Base-by-base conservation (phyloP, 1,140 invertebrate genomes). In the Eriosoma lanigerum region DNA sequence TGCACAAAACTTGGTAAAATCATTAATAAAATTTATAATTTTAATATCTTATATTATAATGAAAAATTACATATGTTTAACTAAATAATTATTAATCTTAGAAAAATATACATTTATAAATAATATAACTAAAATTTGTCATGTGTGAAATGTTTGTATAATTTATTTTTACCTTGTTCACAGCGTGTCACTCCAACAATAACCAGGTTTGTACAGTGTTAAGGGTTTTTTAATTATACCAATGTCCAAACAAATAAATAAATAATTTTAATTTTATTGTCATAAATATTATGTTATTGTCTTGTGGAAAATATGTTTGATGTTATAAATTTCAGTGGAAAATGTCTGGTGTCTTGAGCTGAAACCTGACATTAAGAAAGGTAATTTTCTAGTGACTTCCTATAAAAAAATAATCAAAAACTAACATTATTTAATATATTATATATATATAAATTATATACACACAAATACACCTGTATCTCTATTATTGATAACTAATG, bases 111-210 rank as follows among this genome's bases (percentile, higher is more conserved):
- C 75, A 78, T 78, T 78, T 78, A 78, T 78, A 78, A 78, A 78
- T 78, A 78, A 78, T 78, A 78, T 78, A 78, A 78, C 56, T 78
- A 58, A 60, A 78, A 58, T 60, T 78, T 78, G 52, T 78, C 54
- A 78, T 78, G 75, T 78, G 75, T 78, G 54, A 78, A 56, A 78
- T 78, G 75, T 78, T 62, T 78, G 75, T 78, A 46, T 78, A 78
- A 78, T 78, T 78, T 78, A 76, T 78, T 62, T 78, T 78, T 78
- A 78, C 75, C 75, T 78, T 78, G 56, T 78, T 78, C 38, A 78
- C 75, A 78, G 75, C 75, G 24, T 58, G 52, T 78, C 9, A 10
- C 38, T 46, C 75, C 21, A 78, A 56, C 54, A 62, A 60, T 32
- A 46, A 62, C 75, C 15, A 78, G 75, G 75, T 78, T 78, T 78